A percentile compares a stretch with the other conserved stretches of the same genome.
Evolutionary conservation across 2,797 vertebrate genomes (phyloP).

Genomic region (Mionectes olivaceus): DNA sequence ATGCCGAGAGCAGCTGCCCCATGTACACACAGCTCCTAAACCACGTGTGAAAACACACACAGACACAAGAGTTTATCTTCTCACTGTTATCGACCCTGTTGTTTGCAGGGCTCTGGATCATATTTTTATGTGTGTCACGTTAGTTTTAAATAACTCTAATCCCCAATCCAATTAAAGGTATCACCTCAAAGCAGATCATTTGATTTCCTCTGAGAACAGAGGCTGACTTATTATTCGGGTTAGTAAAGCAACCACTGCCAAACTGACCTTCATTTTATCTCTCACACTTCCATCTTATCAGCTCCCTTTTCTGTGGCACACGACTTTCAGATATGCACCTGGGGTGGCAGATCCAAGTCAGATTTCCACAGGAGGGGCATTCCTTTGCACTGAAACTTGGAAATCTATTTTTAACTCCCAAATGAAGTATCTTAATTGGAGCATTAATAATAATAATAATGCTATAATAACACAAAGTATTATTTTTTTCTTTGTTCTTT

Average conservation of each 20-base stretch:
- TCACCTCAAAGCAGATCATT: conserved; percentile 32
- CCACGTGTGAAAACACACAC: neutral
- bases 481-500: neutral
- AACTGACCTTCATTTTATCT: conserved; percentile 71
- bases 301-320: conserved; percentile 20
- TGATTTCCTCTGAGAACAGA: conserved; percentile 57
- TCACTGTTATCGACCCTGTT: neutral
- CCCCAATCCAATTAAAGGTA: conserved; percentile 57
- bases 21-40: neutral
- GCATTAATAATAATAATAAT: neutral
- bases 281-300: conserved; percentile 39
- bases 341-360: conserved; percentile 17
- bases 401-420: conserved; percentile 34
- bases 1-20: neutral
- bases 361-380: conserved; percentile 15
- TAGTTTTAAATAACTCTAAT: conserved; percentile 59
- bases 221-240: conserved; percentile 8
- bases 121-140: neutral
- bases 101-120: neutral
- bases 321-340: conserved; percentile 29
- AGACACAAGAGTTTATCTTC: neutral
- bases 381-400: conserved; percentile 43
- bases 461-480: neutral
- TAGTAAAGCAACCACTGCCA: conserved; percentile 42
- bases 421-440: neutral